Evolutionary conservation across 2,113 vertebrate species (phyloP).

Genomic region (Sylvicapra grimmia): DNA sequence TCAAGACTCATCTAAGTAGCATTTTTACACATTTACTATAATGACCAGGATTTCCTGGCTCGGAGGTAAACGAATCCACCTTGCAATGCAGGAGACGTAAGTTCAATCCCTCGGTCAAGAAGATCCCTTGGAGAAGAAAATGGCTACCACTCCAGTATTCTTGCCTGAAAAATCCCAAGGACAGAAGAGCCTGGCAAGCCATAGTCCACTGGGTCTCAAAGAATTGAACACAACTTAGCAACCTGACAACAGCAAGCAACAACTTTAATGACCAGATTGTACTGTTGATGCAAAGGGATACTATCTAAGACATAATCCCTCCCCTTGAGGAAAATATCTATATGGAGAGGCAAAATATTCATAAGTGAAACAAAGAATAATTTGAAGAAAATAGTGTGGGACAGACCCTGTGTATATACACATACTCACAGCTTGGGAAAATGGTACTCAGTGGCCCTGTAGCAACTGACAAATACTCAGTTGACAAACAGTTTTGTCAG

Average conservation of each 20-base stretch:
- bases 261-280: conserved; percentile 5
- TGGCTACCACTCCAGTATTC: not conserved
- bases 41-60: not conserved
- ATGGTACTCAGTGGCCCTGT: not conserved
- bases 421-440: not conserved
- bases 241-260: not conserved
- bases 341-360: not conserved
- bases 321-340: not conserved
- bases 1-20: not conserved
- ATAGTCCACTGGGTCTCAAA: not conserved
- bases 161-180: not conserved
- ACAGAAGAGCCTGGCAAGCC: not conserved
- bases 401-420: not conserved
- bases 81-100: not conserved
- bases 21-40: conserved; percentile 22
- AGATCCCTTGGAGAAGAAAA: not conserved
- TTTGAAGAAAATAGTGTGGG: not conserved
- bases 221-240: not conserved
- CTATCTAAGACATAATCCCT: not conserved
- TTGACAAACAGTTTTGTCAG: not conserved
- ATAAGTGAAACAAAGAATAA: not conserved
- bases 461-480: not conserved
- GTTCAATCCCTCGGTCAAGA: not conserved
- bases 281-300: not conserved
- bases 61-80: not conserved